Evolutionary conservation across 2,797 vertebrate genomes (phyloP), one percentile per base, ranked within the genome.

Genomic region (Poliocrania exsul): DNA sequence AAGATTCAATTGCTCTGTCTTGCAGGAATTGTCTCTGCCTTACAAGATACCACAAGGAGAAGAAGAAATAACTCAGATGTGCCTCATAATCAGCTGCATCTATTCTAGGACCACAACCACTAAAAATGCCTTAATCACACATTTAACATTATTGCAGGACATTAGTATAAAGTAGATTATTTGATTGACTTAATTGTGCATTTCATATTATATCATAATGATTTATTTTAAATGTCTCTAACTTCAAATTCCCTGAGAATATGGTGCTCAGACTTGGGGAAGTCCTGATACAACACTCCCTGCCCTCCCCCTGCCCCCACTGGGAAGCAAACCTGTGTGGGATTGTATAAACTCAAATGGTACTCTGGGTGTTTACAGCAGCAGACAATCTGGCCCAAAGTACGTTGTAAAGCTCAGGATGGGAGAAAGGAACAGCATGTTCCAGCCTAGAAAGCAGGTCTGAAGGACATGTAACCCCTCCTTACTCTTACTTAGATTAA

Each of bases 341-440:
- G 51, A 79, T 29, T 79, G 46, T 64, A 70, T 72, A 88, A 95
- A 93, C 44, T 90, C 51, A 61, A 72, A 56, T 42, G 69, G 26
- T 40, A 70, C 57, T 93, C 78, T 40, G 62, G 33, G 72, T 91
- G 85, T 97, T 93, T 92, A 93, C 75, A 90, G 83, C 65, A 81
- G 33, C 79, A 86, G 69, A 54, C 13, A 56, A 46, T 84, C 89
- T 96, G 91, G 82, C 81, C 82, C 44, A 24, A 72, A 86, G 13
- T 35, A 24, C 17, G 11, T 19, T 69, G 40, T 38, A 88, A 91
- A 94, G 60, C 16, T 91, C 93, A 94, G 93, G 91, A 81, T 64
- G 44, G 69, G 89, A 88, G 62, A 90, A 91, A 91, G 77, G 95
- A 97, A 96, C 95, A 90, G 70, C 66, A 84, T 75, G 93, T 96